Base-by-base conservation (phyloP, 2,888 invertebrate species). In the Rhagonycha fulva region DNA sequence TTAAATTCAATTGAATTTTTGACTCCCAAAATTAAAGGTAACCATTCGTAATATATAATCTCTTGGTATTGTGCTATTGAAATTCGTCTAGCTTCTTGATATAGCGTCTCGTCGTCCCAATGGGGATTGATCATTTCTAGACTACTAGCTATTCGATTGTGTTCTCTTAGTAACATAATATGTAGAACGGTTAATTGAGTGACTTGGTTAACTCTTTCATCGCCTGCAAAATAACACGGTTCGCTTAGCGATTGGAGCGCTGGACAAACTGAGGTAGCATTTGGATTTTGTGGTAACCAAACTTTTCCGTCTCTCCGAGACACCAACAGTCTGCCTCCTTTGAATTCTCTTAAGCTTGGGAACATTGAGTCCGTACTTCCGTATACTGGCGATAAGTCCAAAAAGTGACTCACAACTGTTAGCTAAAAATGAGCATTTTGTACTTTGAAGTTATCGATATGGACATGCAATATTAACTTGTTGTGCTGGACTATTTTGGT, bases 341-440 rank as follows among this genome's bases (percentile, higher is more conserved):
- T 88, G 82, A 91, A 91, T 9, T 92, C 90, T 9, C 96, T 90
- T 19, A 96, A 88, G 24, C 91, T 91, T 9, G 89, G 89, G 14
- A 93, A 92, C 78, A 93, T 92, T 60, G 90, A 88, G 12, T 90
- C 90, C 3, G 90, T 93, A 78, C 93, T 95, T 1, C 96, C 96
- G 84, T 96, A 97, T 1, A 96, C 93, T 32, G 94, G 87, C 0
- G 96, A 96, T 4, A 94, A 89, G 84, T 96, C 96, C 89, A 96
- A 88, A 85, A 88, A 95, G 11, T 93, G 92, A 30, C 94, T 94
- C 0, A 94, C 93, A 11, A 89, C 90, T 9, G 92, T 90, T 26
- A 94, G 81, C 93, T 94, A 82, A 11, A 85, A 84, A 75, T 74
- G 74, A 74, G 80, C 11, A 47, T 47, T 78, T 72, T 68, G 10